Evolutionary conservation across 2,888 invertebrate species (phyloP).

Genomic region (Zaprionus obscuricornis): DNA sequence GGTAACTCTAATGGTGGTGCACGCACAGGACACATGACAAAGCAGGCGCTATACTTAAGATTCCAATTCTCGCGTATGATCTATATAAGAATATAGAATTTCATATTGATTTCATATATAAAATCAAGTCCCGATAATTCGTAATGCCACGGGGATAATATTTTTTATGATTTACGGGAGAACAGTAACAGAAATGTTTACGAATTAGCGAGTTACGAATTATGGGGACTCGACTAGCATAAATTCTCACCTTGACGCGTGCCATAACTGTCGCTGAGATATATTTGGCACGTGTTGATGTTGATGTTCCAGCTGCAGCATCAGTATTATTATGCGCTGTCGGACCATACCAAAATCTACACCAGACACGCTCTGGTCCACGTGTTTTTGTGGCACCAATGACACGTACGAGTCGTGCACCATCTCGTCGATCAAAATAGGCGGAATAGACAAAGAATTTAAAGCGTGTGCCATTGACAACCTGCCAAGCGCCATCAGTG

Average conservation of each 20-base stretch:
- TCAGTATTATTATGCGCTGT: slow-evolving; percentile 47
- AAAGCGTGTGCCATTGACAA: slow-evolving; percentile 86
- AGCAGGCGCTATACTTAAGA: slow-evolving; percentile 95
- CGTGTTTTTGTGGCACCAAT: slow-evolving; percentile 95
- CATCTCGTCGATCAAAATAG: slow-evolving; percentile 90
- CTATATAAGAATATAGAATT: slow-evolving; percentile 78
- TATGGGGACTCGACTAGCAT: not conserved
- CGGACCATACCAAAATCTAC: slow-evolving; percentile 89
- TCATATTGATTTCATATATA: not conserved
- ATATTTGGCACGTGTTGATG: slow-evolving; percentile 64
- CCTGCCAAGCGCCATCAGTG: slow-evolving; percentile 91
- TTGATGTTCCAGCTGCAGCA: slow-evolving; percentile 12
- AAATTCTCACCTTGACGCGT: slow-evolving; percentile 87
- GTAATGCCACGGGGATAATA: no score
- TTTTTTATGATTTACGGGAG: no score
- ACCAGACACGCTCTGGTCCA: slow-evolving; percentile 91
- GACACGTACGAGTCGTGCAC: slow-evolving; percentile 88
- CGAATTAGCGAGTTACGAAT: not conserved
- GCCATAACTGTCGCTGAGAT: slow-evolving; percentile 89
- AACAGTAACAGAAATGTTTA: not conserved
- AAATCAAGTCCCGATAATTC: no score
- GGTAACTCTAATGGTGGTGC: slow-evolving; percentile 86
- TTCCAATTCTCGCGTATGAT: slow-evolving; percentile 97
- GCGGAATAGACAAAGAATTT: slow-evolving; percentile 97
- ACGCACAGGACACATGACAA: slow-evolving; percentile 91